Evolutionary conservation across 2,113 vertebrate species (phyloP), one percentile per base, ranked within the genome.

Genomic region (Excalfactoria chinensis): DNA sequence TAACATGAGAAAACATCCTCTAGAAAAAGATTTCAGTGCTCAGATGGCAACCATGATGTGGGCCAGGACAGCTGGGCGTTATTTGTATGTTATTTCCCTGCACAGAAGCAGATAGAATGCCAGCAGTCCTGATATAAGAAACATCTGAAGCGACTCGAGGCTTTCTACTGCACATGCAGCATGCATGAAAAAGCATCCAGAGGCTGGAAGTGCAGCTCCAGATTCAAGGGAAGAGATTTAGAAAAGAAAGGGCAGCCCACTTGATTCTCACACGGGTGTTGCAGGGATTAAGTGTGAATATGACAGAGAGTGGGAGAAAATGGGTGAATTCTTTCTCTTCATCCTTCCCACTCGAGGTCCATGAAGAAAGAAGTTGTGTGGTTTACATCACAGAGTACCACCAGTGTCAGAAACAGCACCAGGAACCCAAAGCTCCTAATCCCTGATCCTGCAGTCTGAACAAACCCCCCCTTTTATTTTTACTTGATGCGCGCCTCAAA

Each of bases 1-100:
- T 64, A 91, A 64, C 18, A 44, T 41, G 23, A 93, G 84, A 89
- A 96, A 96, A 82, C 40, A 88, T 64, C 49, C 73, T 63, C 64
- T 53, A 81, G 72, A 59, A 75, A 79, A 89, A 71, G 28, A 89
- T 58, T 35, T 49, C 14, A n/a, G 60, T 26, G 41, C 25, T 87
- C 59, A 63, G 88, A 59, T 76, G 63, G 79, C 74, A 88, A 35
- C 13, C 35, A 23, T 1, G 55, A 58, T 17, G 64, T 51, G 53
- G 56, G 80, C 51, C 63, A 48, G 59, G 79, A 28, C 40, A 82
- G 85, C 55, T 85, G 44, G 20, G 43, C 6, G 11, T 40, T 64
- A 40, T 41, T 58, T 79, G 81, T 43, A 34, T 11, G 62, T 18
- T 70, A 19, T 14, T 66, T n/a, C 53, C 53, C 89, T 22, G 68